Conservation (phyloP, 2,797 vertebrate species). For the Spheniscus humboldti region DNA sequence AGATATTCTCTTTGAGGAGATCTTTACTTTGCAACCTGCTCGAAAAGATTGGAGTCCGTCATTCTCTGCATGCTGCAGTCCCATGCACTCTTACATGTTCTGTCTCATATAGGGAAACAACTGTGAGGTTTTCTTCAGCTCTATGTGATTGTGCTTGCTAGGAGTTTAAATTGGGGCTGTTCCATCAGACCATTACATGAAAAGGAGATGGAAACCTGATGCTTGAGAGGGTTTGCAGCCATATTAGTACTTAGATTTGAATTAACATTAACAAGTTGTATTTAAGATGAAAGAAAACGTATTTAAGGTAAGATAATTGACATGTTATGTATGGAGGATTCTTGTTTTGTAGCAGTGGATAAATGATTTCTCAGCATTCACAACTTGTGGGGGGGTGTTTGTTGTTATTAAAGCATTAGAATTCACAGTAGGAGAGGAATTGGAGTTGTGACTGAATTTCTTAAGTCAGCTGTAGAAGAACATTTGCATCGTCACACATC, state of each 20-base stretch:
- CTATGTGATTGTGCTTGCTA: neutral
- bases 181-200: neutral
- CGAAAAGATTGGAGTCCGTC: neutral
- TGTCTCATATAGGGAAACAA: neutral
- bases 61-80: neutral
- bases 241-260: neutral
- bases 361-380: neutral
- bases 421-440: neutral
- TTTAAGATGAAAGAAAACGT: neutral
- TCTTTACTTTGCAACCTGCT: neutral
- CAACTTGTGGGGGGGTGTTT: rapidly evolving
- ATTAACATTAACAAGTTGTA: neutral
- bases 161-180: neutral
- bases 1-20: neutral
- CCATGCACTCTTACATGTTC: neutral
- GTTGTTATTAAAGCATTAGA: neutral
- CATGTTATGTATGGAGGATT: neutral
- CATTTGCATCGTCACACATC: neutral
- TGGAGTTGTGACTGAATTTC: neutral
- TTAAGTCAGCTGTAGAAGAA: neutral
- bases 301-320: neutral
- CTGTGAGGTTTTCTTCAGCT: neutral
- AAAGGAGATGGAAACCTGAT: neutral
- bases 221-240: neutral
- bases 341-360: neutral